Evolutionary conservation across 2,113 vertebrate genomes (phyloP).

Genomic region (Suricata suricatta): DNA sequence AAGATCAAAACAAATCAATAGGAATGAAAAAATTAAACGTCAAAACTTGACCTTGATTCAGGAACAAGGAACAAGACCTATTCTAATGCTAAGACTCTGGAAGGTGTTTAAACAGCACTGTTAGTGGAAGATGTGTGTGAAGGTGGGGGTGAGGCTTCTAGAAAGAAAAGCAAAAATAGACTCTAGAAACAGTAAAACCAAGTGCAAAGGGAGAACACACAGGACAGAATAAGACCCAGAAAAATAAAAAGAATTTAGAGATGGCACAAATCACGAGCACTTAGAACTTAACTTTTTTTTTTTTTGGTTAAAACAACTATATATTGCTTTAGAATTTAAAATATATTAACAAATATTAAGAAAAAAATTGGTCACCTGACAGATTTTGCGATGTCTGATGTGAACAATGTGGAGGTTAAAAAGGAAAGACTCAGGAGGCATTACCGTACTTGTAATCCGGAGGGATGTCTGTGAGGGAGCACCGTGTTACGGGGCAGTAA

Average conservation of each 20-base stretch:
- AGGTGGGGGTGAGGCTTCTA: neutral
- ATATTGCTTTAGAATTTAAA: constrained; percentile 2
- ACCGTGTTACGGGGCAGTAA: neutral
- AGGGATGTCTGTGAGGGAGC: neutral
- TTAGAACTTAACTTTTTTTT: neutral
- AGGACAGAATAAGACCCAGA: neutral
- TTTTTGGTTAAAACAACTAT: neutral
- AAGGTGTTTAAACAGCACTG: neutral
- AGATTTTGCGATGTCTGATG: constrained; percentile 16
- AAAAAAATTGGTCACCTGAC: neutral
- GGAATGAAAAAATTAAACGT: neutral
- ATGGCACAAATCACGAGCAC: neutral
- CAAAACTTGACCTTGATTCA: neutral
- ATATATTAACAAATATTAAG: constrained; percentile 18
- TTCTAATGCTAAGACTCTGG: neutral
- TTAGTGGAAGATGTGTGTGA: neutral
- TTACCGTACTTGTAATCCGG: neutral
- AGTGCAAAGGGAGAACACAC: neutral
- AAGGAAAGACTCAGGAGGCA: neutral
- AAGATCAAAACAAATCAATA: neutral
- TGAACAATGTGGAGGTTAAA: neutral
- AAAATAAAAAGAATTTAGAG: neutral
- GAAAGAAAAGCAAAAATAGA: neutral
- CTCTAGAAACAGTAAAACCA: neutral
- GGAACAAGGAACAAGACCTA: neutral